Evolutionary conservation across 2,888 invertebrate genomes (phyloP), one percentile per base, ranked within the genome.

Genomic region (Aspidiotus rigidus): DNA sequence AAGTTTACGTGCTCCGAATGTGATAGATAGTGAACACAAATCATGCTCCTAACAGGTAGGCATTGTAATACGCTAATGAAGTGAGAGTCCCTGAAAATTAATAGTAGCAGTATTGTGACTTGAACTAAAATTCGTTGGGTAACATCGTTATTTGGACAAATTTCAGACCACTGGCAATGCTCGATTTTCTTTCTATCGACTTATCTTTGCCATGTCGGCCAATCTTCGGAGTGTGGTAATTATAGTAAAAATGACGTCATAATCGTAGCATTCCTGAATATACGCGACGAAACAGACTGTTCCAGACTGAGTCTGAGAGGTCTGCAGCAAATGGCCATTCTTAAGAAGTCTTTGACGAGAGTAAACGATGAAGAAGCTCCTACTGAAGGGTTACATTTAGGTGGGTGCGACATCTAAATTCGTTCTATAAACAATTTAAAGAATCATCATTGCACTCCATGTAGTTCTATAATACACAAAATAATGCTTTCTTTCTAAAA

Each of bases 381-480:
- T 40, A 64, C 70, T 1, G 74, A 74, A 59, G 76, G 75, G 56
- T 74, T 75, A n/a, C 75, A 78, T 69, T 74, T 79, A 61, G 77
- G 79, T 78, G 71, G 60, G 74, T 71, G 49, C 10, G 63, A 10
- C 8, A 64, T 39, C 41, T 15, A 28, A 57, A 49, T 49, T 3
- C 49, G 11, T 49, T 11, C 2, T 13, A 49, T 6, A n/a, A 3
- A n/a, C 2, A 49, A 49, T n/a, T 49, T 49, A 49, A 13, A 13
- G 6, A 28, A 28, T 28, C 28, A 28, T 3, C 28, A 28, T 28
- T 5, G 1, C 5, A 28, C 28, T 28, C 28, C 28, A 28, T 28
- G 28, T 28, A 5, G 5, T 28, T 28, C 28, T 28, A 28, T 28
- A 28, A 28, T 28, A 28, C 28, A 28, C 28, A 28, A n/a, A n/a